phyloP scores from a whole-genome alignment of 2,797 vertebrate genomes.

The Nothura maculosa region DNA sequence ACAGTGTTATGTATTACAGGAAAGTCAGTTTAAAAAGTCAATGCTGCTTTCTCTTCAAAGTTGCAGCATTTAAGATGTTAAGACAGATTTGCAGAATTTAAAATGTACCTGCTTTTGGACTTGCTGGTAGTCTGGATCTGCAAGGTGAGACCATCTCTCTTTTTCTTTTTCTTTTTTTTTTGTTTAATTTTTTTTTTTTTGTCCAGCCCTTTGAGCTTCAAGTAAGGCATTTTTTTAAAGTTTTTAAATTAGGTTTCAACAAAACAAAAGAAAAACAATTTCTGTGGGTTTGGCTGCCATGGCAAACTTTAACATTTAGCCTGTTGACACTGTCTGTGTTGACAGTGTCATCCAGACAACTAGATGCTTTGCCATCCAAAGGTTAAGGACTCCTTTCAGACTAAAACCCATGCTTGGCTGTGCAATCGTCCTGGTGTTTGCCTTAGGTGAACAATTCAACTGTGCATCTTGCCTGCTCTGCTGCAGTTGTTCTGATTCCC shows the following conservation, averaged over 20 bases:
- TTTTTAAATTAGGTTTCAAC: slow-evolving; percentile 12
- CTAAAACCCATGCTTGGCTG: neutral
- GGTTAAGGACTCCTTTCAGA: neutral
- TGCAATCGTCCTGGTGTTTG: accelerated
- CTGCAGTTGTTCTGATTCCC: neutral
- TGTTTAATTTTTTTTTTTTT: neutral
- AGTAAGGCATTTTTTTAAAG: slow-evolving; percentile 67
- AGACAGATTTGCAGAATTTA: slow-evolving; percentile 53
- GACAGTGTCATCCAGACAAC: neutral
- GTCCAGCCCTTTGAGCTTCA: slow-evolving; percentile 67
- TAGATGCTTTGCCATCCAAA: neutral
- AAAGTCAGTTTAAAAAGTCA: slow-evolving; percentile 72
- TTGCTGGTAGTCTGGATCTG: slow-evolving; percentile 31
- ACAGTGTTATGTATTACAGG: slow-evolving; percentile 67
- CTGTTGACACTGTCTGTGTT: neutral
- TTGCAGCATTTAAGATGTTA: slow-evolving; percentile 59
- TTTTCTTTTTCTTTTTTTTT: no score
- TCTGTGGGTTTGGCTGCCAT: neutral
- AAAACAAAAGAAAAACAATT: neutral
- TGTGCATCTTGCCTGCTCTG: accelerated
- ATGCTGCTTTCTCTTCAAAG: slow-evolving; percentile 48
- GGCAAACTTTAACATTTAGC: neutral
- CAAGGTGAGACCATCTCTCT: neutral
- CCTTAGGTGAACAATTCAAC: neutral
- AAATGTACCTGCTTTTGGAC: slow-evolving; percentile 48